phyloP scores from a whole-genome alignment of 2,888 invertebrate species.

The Phragmatobia fuliginosa region DNA sequence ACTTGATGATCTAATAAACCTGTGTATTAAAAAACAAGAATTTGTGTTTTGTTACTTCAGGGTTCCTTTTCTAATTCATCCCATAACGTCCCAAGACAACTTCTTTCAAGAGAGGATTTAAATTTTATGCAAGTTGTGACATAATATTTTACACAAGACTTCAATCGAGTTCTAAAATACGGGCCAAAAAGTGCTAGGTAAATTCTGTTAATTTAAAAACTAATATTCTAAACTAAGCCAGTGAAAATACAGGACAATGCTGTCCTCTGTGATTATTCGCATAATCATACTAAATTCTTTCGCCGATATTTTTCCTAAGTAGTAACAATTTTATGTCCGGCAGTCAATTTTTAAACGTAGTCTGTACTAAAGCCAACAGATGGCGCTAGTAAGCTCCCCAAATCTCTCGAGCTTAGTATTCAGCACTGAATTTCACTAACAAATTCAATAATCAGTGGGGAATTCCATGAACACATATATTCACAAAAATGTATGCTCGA shows the following conservation, averaged over 20 bases:
- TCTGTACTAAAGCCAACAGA: not conserved
- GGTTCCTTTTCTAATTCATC: not conserved
- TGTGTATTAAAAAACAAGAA: not conserved
- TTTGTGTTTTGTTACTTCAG: not conserved
- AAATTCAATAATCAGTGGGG: not conserved
- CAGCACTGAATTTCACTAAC: not conserved
- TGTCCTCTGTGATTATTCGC: constrained; percentile 6
- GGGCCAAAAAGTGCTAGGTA: not conserved
- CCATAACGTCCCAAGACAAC: too few relatives aligned
- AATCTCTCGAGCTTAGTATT: not conserved
- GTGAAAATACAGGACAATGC: constrained; percentile 1
- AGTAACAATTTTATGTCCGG: too few relatives aligned
- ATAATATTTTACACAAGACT: too few relatives aligned
- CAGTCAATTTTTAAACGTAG: not conserved
- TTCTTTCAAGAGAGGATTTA: too few relatives aligned
- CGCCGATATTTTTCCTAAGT: not conserved
- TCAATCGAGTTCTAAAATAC: too few relatives aligned
- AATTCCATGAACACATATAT: not conserved
- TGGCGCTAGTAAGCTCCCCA: not conserved
- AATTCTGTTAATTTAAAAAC: not conserved
- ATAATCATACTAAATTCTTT: not conserved
- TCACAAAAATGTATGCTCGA: not conserved
- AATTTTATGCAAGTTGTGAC: too few relatives aligned
- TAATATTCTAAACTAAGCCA: too few relatives aligned
- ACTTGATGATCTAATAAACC: not conserved